Evolutionary conservation across 1,140 invertebrate genomes (phyloP).

Genomic region (Drosophila nikananu): DNA sequence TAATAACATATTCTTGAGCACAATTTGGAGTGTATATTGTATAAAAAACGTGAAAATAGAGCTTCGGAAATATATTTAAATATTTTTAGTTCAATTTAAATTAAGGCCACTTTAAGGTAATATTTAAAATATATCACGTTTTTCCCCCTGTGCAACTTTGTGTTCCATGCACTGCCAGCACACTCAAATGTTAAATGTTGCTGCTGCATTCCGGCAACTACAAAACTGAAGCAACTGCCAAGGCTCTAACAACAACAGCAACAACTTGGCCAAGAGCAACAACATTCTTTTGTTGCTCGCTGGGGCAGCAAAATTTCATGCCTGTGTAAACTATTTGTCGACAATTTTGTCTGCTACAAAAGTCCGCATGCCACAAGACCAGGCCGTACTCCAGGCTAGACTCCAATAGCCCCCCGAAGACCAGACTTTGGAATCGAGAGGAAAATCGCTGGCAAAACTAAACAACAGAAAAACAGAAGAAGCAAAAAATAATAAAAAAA

Average conservation of each 20-base stretch:
- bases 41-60: neutral
- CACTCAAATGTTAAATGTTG: slow-evolving; percentile 21
- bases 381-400: slow-evolving; percentile 9
- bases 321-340: slow-evolving; percentile 84
- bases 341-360: slow-evolving; percentile 82
- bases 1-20: neutral
- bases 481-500: neutral
- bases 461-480: slow-evolving; percentile 3
- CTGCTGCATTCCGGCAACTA: slow-evolving; percentile 55
- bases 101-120: no score
- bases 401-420: slow-evolving; percentile 1
- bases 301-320: slow-evolving; percentile 77
- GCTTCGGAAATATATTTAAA: neutral
- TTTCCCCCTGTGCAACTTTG: slow-evolving; percentile 20
- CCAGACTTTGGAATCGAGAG: slow-evolving; percentile 14
- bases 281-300: slow-evolving; percentile 68
- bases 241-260: slow-evolving; percentile 40
- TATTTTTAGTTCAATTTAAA: neutral
- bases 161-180: slow-evolving; percentile 61
- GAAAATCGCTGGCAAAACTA: slow-evolving; percentile 15
- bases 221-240: slow-evolving; percentile 51
- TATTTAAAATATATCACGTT: neutral
- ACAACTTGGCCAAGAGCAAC: slow-evolving; percentile 58
- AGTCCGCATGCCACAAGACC: slow-evolving; percentile 73
- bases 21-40: neutral